Conservation (phyloP, 1,140 invertebrate genomes). For the Lithobius niger region DNA sequence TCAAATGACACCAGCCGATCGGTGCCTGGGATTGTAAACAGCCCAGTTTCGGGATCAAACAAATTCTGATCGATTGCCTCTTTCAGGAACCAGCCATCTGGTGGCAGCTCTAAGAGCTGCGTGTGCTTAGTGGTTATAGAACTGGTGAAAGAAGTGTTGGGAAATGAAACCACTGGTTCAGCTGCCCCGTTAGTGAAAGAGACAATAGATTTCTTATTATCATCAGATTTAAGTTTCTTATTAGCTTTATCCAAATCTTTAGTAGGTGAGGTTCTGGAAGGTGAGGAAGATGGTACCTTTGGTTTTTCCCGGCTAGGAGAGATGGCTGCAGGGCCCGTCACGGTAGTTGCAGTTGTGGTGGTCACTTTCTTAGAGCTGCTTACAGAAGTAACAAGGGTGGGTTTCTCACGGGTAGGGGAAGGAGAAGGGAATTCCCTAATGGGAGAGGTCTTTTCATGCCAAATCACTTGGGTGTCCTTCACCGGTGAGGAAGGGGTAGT, state of each 20-base stretch:
- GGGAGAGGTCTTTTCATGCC: neutral
- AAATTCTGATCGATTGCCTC: conserved; percentile 61
- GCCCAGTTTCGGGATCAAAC: conserved; percentile 63
- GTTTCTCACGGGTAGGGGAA: neutral
- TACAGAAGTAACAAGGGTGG: neutral
- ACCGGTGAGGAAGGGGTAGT: neutral
- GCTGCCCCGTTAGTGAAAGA: neutral
- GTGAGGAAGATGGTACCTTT: neutral
- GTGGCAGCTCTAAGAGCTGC: conserved; percentile 44
- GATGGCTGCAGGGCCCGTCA: neutral
- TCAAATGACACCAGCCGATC: conserved; percentile 70
- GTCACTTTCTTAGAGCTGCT: neutral
- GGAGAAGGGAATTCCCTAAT: neutral
- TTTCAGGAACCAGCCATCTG: conserved; percentile 61
- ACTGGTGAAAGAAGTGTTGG: conserved; percentile 3
- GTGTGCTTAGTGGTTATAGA: conserved; percentile 8
- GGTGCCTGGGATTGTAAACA: conserved; percentile 75
- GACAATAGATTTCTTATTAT: conserved; percentile 1
- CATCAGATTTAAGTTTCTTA: neutral
- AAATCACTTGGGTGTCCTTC: neutral
- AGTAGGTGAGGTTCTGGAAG: neutral
- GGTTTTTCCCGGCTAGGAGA: neutral
- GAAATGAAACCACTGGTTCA: neutral
- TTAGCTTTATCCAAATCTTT: neutral
- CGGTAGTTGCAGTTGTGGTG: neutral